These are phyloP conservation scores for Drosophila eohydei DNA, from an alignment of 2,888 invertebrate species.

Conservation along the genomic window DNA sequence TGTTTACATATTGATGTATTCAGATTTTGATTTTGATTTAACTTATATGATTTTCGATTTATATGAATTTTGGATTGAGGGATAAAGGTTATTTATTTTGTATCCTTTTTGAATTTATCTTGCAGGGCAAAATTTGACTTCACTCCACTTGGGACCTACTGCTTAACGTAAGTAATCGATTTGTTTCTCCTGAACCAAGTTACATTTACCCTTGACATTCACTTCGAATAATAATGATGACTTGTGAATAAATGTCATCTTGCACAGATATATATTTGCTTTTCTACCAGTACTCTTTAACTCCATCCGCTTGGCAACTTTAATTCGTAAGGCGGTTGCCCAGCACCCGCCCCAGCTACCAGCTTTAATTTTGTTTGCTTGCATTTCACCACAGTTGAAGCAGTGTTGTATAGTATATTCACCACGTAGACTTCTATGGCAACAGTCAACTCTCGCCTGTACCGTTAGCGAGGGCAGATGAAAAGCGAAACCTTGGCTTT, in stretches of 20 bases:
- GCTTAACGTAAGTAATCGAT: slow-evolving; percentile 28
- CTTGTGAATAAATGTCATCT: neutral
- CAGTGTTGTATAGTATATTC: slow-evolving; percentile 42
- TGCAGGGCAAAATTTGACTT: slow-evolving; percentile 30
- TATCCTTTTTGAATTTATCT: neutral
- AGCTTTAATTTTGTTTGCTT: slow-evolving; percentile 23
- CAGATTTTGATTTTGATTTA: no score
- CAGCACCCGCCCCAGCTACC: neutral
- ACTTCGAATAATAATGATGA: neutral
- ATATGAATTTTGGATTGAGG: neutral
- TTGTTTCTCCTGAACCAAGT: neutral
- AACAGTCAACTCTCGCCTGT: slow-evolving; percentile 33
- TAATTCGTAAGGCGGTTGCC: neutral
- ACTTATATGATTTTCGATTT: neutral
- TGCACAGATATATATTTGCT: neutral
- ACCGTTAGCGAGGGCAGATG: slow-evolving; percentile 63
- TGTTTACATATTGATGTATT: no score
- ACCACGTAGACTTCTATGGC: slow-evolving; percentile 57
- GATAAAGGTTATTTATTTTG: neutral
- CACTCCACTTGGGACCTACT: slow-evolving; percentile 25
- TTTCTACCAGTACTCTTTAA: neutral
- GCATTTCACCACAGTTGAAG: slow-evolving; percentile 26
- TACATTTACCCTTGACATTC: slow-evolving; percentile 4
- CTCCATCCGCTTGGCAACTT: neutral
- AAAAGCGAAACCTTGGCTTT: slow-evolving; percentile 68